Evolutionary conservation across 1,140 invertebrate genomes (phyloP).

Genomic region (Calliopsis andreniformis): DNA sequence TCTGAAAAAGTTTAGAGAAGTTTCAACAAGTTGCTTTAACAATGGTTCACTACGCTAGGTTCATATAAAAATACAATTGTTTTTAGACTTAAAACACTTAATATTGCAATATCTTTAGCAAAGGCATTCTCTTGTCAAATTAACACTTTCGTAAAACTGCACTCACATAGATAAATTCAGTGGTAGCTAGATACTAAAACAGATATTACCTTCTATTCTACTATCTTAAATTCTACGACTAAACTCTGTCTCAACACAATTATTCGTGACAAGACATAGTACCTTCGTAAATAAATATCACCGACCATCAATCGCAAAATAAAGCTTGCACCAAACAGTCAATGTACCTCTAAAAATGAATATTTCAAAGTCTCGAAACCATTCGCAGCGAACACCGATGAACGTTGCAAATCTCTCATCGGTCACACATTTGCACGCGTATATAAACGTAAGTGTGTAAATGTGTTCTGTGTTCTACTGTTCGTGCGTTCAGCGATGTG

Average conservation of each 20-base stretch:
- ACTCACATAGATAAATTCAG: too few species aligned
- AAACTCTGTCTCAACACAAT: too few species aligned
- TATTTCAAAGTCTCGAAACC: not conserved
- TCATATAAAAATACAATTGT: too few species aligned
- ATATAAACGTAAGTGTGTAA: not conserved
- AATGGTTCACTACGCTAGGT: too few species aligned
- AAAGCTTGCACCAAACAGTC: not conserved
- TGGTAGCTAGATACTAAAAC: not conserved
- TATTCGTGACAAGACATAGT: not conserved
- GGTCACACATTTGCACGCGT: not conserved
- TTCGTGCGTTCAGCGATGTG: conserved; percentile 2
- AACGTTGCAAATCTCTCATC: not conserved
- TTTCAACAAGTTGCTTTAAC: too few species aligned
- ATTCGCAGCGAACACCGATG: not conserved
- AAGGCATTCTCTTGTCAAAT: conserved; percentile 17
- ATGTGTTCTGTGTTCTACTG: not conserved
- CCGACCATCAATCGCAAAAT: not conserved
- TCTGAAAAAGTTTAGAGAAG: too few species aligned
- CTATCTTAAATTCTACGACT: not conserved
- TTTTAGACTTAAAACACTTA: too few species aligned
- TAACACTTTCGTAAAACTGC: not conserved
- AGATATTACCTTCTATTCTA: not conserved
- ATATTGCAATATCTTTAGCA: too few species aligned
- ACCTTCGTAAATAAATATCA: not conserved
- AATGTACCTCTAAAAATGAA: not conserved